Percentiles rank a stretch among this genome's conserved stretches.
phyloP scores from a whole-genome alignment of 23 tunicate species.

The Styela clava region DNA sequence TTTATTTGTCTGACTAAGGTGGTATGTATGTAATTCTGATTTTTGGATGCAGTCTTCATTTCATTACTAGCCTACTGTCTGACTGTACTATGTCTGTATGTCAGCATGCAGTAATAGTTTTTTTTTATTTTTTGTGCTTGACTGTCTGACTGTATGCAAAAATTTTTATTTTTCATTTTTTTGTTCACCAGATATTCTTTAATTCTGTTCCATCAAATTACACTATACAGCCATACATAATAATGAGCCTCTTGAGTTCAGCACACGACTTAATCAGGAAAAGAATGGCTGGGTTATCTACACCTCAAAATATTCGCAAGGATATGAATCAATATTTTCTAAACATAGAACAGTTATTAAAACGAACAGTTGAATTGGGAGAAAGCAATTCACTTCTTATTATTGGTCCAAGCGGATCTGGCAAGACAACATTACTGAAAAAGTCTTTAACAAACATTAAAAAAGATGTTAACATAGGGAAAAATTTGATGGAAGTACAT shows the following conservation, averaged over 20 bases:
- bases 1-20: no score
- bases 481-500: conserved; percentile 47
- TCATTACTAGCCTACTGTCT: no score
- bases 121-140: no score
- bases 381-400: conserved; percentile 78
- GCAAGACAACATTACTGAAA: conserved; percentile 47
- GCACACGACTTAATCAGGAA: conserved; percentile 6
- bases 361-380: conserved; percentile 65
- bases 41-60: no score
- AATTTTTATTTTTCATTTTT: no score
- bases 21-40: no score
- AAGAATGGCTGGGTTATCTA: background rate
- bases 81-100: no score
- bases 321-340: background rate
- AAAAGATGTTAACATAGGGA: conserved; percentile 13
- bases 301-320: background rate
- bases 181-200: no score
- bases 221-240: no score
- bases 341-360: conserved; percentile 28
- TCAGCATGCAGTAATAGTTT: no score
- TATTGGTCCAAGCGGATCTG: conserved; percentile 71
- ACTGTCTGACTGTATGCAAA: no score
- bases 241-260: background rate
- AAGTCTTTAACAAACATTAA: conserved; percentile 19
- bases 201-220: no score